Percentiles rank a stretch among this genome's conserved stretches.
Conservation (phyloP, 2,888 invertebrate species). For the Cosmorhoe ocellata region DNA sequence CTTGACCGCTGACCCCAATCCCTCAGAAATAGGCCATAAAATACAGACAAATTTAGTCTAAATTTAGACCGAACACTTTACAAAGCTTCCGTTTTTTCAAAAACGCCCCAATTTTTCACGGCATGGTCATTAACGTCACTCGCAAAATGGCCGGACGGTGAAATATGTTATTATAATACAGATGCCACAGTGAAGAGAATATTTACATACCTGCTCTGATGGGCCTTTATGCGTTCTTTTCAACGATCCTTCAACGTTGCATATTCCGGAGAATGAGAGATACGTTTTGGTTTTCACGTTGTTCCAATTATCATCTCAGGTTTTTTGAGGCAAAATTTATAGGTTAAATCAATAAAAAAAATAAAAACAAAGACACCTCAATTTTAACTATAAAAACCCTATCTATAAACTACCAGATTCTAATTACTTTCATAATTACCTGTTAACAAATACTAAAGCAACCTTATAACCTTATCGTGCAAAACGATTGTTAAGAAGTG, state of each 20-base stretch:
- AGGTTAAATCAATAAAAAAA: too few species aligned
- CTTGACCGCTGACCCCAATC: slow-evolving; percentile 22
- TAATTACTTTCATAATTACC: too few species aligned
- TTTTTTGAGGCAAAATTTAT: too few species aligned
- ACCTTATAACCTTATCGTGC: too few species aligned
- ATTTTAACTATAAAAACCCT: too few species aligned
- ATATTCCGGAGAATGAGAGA: slow-evolving; percentile 5
- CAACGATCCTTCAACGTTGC: slow-evolving; percentile 12
- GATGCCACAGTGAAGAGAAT: slow-evolving; percentile 39
- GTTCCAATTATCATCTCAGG: too few species aligned
- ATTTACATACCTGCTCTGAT: slow-evolving; percentile 32
- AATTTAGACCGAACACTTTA: slow-evolving; percentile 21
- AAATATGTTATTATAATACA: slow-evolving; percentile 65
- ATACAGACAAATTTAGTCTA: slow-evolving; percentile 22
- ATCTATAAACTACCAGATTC: too few species aligned
- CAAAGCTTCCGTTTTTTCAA: slow-evolving; percentile 19
- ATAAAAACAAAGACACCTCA: too few species aligned
- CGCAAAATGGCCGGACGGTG: slow-evolving; percentile 58
- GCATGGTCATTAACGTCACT: slow-evolving; percentile 62
- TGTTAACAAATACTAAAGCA: too few species aligned
- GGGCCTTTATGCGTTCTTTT: slow-evolving; percentile 19
- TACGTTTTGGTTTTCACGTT: neutral
- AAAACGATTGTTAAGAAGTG: too few species aligned
- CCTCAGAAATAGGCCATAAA: slow-evolving; percentile 27
- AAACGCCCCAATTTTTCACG: slow-evolving; percentile 50